Conservation (phyloP, 1,140 invertebrate genomes). For the Heliconius himera region DNA sequence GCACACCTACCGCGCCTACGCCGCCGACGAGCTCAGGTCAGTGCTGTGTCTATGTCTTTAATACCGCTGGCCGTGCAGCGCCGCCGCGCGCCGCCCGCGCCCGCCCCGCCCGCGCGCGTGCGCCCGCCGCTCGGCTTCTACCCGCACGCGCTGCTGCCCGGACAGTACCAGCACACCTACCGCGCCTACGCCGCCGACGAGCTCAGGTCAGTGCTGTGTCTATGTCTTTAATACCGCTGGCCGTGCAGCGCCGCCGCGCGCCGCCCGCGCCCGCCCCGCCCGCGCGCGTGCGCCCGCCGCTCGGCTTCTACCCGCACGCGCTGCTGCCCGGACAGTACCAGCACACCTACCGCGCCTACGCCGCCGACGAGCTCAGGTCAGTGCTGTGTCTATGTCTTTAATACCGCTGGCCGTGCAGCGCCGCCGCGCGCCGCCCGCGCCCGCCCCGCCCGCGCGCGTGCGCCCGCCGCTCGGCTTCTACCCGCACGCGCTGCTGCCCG, state of each 20-base stretch:
- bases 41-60: no score
- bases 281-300: constrained; percentile 85
- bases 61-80: constrained; percentile 88
- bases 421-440: constrained; percentile 75
- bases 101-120: constrained; percentile 67
- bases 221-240: no score
- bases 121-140: constrained; percentile 89
- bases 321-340: constrained; percentile 96
- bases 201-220: constrained; percentile 70
- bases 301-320: constrained; percentile 92
- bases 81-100: constrained; percentile 75
- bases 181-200: constrained; percentile 84
- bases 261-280: constrained; percentile 42
- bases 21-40: constrained; percentile 83
- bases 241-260: constrained; percentile 86
- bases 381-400: no score
- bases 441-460: constrained; percentile 67
- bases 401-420: constrained; percentile 88
- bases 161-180: constrained; percentile 95
- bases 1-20: constrained; percentile 89
- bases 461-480: constrained; percentile 89
- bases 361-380: constrained; percentile 84
- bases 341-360: constrained; percentile 89
- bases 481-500: constrained; percentile 95
- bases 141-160: constrained; percentile 95